Conservation (phyloP, 2,113 vertebrate species). For the Epinephelus moara region DNA sequence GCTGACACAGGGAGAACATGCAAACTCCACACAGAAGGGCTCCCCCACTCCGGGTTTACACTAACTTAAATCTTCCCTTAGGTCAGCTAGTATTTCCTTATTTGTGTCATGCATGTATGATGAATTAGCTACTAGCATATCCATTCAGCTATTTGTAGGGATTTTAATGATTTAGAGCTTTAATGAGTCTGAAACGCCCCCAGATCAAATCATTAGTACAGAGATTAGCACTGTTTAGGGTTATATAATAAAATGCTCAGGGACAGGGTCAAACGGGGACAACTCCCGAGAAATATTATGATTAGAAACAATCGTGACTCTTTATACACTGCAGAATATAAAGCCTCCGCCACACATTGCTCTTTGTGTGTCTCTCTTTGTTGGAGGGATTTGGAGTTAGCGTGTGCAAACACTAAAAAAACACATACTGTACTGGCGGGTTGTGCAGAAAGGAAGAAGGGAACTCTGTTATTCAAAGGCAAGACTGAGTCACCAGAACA, state of each 20-base stretch:
- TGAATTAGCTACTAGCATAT: neutral
- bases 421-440: conserved; percentile 1
- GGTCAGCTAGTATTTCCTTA: neutral
- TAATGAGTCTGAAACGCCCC: neutral
- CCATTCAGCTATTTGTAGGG: neutral
- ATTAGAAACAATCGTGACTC: neutral
- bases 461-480: conserved; percentile 68
- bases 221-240: neutral
- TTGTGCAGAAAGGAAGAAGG: conserved; percentile 55
- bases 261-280: too few species aligned
- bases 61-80: neutral
- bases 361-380: conserved; percentile 1
- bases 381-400: conserved; percentile 17
- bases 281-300: neutral
- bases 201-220: neutral
- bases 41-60: too few species aligned
- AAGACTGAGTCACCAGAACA: conserved; percentile 68
- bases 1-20: too few species aligned
- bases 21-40: too few species aligned
- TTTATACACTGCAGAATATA: neutral
- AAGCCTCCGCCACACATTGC: neutral
- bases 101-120: neutral
- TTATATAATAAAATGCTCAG: neutral
- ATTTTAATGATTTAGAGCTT: neutral
- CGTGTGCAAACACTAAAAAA: conserved; percentile 5